Evolutionary conservation across 2,797 vertebrate genomes (phyloP).

Genomic region (Pseudopleuronectes americanus): DNA sequence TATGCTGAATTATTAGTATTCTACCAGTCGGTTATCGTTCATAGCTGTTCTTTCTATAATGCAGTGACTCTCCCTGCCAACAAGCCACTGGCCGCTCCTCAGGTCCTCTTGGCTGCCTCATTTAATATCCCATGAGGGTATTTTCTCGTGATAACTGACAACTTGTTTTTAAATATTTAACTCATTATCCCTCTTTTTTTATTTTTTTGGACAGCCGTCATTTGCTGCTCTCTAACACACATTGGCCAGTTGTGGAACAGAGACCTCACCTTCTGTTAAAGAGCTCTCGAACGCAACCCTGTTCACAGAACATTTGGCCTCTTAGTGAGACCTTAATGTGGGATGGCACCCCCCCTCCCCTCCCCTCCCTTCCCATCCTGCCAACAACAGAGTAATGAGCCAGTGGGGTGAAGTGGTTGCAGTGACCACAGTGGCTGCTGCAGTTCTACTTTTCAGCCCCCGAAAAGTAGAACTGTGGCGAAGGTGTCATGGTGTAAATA

Average conservation of each 20-base stretch:
- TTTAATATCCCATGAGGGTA: slow-evolving; percentile 49
- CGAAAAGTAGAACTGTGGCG: background rate
- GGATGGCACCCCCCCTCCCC: slow-evolving; percentile 41
- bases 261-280: slow-evolving; percentile 50
- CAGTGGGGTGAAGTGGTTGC: slow-evolving; percentile 52
- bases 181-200: slow-evolving; percentile 42
- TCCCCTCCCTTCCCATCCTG: background rate
- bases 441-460: slow-evolving; percentile 28
- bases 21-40: slow-evolving; percentile 38
- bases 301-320: slow-evolving; percentile 50
- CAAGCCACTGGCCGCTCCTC: slow-evolving; percentile 53
- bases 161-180: slow-evolving; percentile 31
- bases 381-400: slow-evolving; percentile 50
- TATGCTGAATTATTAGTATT: slow-evolving; percentile 13
- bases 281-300: slow-evolving; percentile 48
- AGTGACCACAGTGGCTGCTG: slow-evolving; percentile 46
- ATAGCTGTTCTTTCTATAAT: slow-evolving; percentile 51
- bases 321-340: slow-evolving; percentile 64
- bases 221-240: slow-evolving; percentile 52
- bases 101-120: slow-evolving; percentile 46
- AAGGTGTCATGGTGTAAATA: slow-evolving; percentile 3
- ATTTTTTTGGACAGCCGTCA: background rate
- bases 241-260: slow-evolving; percentile 34
- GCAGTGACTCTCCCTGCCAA: slow-evolving; percentile 51
- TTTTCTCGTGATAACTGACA: slow-evolving; percentile 45